Evolutionary conservation across 2,888 invertebrate genomes (phyloP).

Genomic region (Cephalotes varians): DNA sequence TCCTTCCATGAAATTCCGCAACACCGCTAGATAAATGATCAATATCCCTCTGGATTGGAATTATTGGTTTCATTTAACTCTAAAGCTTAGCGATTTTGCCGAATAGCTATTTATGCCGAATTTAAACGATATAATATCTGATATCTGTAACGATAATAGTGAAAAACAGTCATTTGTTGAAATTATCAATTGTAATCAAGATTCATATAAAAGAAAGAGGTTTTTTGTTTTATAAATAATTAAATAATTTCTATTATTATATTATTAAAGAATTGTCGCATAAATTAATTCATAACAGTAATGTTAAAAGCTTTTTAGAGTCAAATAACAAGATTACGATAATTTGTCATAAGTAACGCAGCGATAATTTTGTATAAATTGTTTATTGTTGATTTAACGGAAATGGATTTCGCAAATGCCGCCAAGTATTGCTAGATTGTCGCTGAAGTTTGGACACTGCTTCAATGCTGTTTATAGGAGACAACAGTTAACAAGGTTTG

Average conservation of each 20-base stretch:
- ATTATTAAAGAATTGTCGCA: not conserved
- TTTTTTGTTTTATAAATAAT: not conserved
- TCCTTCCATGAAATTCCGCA: constrained; percentile 9
- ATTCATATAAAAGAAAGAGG: not conserved
- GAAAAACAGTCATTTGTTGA: not conserved
- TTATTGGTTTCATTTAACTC: constrained; percentile 17
- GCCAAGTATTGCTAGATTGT: not conserved
- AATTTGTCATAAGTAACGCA: not conserved
- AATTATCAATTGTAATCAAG: not conserved
- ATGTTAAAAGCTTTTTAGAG: not conserved
- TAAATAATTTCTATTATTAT: not conserved
- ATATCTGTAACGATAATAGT: too few species aligned
- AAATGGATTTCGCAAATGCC: constrained; percentile 17
- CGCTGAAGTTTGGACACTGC: not conserved
- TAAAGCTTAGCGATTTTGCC: constrained; percentile 11
- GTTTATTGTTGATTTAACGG: constrained; percentile 8
- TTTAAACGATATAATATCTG: not conserved
- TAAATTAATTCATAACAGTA: not conserved
- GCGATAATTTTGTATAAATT: constrained; percentile 9
- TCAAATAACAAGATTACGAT: not conserved
- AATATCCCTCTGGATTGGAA: constrained; percentile 20
- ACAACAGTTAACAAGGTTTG: constrained; percentile 16
- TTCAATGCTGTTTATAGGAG: constrained; percentile 14
- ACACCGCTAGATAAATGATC: constrained; percentile 10
- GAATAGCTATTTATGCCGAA: not conserved